Percentiles rank a stretch among this genome's conserved stretches.
phyloP scores from a whole-genome alignment of 35 echinoderm and acorn worm species.

The Lytechinus variegatus region DNA sequence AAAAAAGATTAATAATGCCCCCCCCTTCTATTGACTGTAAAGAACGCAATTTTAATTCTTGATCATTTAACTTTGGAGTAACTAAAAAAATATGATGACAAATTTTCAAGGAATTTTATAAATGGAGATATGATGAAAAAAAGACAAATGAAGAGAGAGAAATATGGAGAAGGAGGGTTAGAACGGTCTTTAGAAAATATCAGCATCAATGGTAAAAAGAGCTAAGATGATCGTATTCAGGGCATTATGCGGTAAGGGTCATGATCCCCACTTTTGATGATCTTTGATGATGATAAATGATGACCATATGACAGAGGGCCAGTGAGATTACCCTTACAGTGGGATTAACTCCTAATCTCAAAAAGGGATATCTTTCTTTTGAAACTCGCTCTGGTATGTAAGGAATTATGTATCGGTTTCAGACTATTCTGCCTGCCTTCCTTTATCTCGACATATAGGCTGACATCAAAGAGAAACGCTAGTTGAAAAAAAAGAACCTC shows the following conservation, averaged over 20 bases:
- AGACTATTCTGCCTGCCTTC: not conserved
- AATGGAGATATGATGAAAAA: not conserved
- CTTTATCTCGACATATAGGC: not conserved
- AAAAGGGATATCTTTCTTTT: constrained; percentile 5
- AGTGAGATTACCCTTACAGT: not conserved
- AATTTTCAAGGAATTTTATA: not conserved
- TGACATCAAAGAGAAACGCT: not conserved
- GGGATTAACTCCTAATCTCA: constrained; percentile 1
- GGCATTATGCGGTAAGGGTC: not conserved
- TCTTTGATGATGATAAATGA: constrained; percentile 7
- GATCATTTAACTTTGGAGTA: too few relatives aligned
- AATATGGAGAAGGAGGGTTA: too few relatives aligned
- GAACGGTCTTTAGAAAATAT: too few relatives aligned
- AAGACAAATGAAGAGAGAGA: not conserved
- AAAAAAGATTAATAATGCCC: too few relatives aligned
- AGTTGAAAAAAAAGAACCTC: not conserved
- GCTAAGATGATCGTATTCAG: not conserved
- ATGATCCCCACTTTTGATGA: not conserved
- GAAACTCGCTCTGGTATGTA: not conserved
- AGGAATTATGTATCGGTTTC: constrained; percentile 5
- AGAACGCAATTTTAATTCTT: too few relatives aligned
- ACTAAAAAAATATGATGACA: not conserved
- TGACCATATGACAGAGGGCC: not conserved
- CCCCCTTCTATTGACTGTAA: too few relatives aligned
- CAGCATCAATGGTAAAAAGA: too few relatives aligned